phyloP scores from a whole-genome alignment of 1,140 invertebrate species.

The Heliconius melpomene region DNA sequence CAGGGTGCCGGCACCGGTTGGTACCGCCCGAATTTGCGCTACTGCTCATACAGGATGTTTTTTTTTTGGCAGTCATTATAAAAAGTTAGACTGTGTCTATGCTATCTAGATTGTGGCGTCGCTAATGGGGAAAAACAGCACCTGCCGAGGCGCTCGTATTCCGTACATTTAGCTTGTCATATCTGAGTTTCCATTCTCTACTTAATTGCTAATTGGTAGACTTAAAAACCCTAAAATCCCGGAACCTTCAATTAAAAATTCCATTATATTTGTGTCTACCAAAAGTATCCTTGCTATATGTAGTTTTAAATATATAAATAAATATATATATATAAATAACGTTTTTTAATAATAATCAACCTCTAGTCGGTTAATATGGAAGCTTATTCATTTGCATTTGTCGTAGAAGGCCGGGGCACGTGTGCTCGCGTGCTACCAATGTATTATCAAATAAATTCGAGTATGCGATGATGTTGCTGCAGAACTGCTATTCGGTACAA shows the following conservation, averaged over 20 bases:
- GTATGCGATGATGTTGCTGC: constrained; percentile 24
- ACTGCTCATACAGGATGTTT: constrained; percentile 58
- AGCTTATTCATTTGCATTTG: constrained; percentile 76
- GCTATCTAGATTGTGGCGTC: constrained; percentile 32
- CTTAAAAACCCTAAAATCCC: background rate
- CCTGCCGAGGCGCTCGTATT: constrained; percentile 14
- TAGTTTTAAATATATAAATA: background rate
- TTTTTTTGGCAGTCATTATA: constrained; percentile 52
- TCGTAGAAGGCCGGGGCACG: constrained; percentile 58
- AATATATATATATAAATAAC: no score
- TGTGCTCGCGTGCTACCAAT: constrained; percentile 68
- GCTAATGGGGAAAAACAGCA: constrained; percentile 33
- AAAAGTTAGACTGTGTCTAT: constrained; percentile 47
- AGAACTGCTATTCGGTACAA: constrained; percentile 36
- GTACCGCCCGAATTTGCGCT: constrained; percentile 73
- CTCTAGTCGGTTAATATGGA: constrained; percentile 66
- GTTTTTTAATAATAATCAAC: constrained; percentile 43
- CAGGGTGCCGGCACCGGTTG: constrained; percentile 65
- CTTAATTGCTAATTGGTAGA: constrained; percentile 5
- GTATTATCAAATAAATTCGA: constrained; percentile 62
- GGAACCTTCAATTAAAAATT: background rate
- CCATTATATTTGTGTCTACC: background rate
- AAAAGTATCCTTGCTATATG: background rate
- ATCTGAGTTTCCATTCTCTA: background rate
- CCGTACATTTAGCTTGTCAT: constrained; percentile 9